Conservation (phyloP, 2,888 invertebrate species). For the Deilephila porcellus region DNA sequence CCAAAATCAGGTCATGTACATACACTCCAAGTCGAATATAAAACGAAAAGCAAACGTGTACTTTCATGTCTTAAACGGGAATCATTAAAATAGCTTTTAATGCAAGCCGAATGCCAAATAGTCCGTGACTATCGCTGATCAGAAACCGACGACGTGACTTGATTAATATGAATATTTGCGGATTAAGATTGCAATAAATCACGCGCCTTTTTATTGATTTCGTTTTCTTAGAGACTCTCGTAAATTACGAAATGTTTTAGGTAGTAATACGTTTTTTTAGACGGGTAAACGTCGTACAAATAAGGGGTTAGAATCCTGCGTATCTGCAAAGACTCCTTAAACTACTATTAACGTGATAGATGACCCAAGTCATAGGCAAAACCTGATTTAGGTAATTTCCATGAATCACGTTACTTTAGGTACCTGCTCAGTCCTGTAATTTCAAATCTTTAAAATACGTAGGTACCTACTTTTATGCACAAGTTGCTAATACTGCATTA, state of each 20-base stretch:
- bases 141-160: conserved; percentile 2
- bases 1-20: conserved; percentile 41
- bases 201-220: not conserved
- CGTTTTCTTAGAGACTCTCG: not conserved
- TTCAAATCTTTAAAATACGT: too few species aligned
- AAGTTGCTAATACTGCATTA: too few species aligned
- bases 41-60: not conserved
- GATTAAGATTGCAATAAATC: not conserved
- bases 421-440: too few species aligned
- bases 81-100: conserved; percentile 25
- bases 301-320: too few species aligned
- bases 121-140: not conserved
- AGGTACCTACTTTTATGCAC: too few species aligned
- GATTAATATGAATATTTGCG: conserved; percentile 1
- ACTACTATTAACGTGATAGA: too few species aligned
- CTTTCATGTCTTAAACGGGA: conserved; percentile 8
- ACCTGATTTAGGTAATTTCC: too few species aligned
- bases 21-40: conserved; percentile 13
- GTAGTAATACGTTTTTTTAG: not conserved
- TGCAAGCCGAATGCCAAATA: conserved; percentile 11
- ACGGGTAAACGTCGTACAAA: not conserved
- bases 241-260: not conserved
- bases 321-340: too few species aligned
- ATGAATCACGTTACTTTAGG: too few species aligned
- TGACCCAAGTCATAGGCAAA: too few species aligned